phyloP scores from a whole-genome alignment of 2,113 vertebrate species.

The Copsychus sechellarum region DNA sequence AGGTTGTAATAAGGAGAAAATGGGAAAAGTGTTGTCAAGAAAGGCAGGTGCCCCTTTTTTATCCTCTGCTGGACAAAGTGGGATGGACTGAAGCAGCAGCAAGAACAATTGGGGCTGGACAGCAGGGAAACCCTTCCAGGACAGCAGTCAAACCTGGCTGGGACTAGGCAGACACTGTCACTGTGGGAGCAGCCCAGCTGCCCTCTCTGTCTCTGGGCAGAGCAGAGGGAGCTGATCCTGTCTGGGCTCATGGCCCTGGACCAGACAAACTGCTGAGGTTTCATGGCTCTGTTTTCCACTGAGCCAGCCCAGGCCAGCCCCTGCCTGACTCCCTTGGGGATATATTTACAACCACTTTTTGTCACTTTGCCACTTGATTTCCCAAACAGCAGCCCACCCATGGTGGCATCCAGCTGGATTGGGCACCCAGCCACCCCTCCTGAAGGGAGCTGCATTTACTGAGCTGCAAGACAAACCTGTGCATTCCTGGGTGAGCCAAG shows the following conservation, averaged over 20 bases:
- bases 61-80: background rate
- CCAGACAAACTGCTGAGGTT: background rate
- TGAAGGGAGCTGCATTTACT: background rate
- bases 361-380: background rate
- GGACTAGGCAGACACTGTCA: background rate
- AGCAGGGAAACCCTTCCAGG: background rate
- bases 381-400: background rate
- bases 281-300: background rate
- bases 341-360: background rate
- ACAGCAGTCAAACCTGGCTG: fast-evolving
- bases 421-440: background rate
- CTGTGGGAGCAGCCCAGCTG: background rate
- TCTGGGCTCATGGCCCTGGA: background rate
- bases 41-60: background rate
- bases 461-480: background rate
- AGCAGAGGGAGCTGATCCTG: background rate
- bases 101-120: background rate
- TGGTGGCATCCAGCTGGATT: fast-evolving
- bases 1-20: background rate
- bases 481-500: fast-evolving
- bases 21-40: background rate
- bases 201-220: background rate
- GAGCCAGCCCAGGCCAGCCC: background rate
- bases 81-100: background rate
- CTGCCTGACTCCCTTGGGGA: background rate